Conservation (phyloP, 2,113 vertebrate genomes). For the Engystomops pustulosus region DNA sequence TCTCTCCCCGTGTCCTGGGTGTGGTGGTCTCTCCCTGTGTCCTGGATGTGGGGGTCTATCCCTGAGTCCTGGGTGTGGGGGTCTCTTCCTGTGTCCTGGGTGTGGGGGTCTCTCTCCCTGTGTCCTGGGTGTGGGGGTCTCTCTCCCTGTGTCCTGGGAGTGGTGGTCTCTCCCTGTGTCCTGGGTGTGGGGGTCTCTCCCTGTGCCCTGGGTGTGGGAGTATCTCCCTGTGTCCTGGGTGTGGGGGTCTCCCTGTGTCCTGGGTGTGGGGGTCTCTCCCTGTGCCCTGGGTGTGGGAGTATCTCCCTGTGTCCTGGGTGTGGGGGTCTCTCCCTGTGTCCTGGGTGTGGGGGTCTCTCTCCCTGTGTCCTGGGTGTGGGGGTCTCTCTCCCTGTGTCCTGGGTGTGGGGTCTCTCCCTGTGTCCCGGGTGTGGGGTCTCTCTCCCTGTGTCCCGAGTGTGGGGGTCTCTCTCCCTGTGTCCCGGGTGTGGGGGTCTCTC, state of each 20-base stretch:
- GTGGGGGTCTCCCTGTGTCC: too few species aligned
- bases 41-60: background rate
- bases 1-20: background rate
- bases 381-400: constrained; percentile 25
- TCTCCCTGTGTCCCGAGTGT: too few species aligned
- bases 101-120: too few species aligned
- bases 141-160: constrained; percentile 27
- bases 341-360: too few species aligned
- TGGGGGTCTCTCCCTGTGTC: too few species aligned
- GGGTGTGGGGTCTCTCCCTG: constrained; percentile 48
- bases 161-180: too few species aligned
- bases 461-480: too few species aligned
- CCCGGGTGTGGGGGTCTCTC: background rate
- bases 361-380: background rate
- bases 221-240: constrained; percentile 24
- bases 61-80: constrained; percentile 38
- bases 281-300: background rate
- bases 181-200: too few species aligned
- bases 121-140: background rate
- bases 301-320: constrained; percentile 24
- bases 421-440: too few species aligned
- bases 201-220: background rate
- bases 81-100: background rate
- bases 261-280: too few species aligned
- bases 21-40: too few species aligned